A percentile compares a stretch with the other conserved stretches of the same genome.
Conservation (phyloP, 2,888 invertebrate species). For the Pseudolycoriella hygida region DNA sequence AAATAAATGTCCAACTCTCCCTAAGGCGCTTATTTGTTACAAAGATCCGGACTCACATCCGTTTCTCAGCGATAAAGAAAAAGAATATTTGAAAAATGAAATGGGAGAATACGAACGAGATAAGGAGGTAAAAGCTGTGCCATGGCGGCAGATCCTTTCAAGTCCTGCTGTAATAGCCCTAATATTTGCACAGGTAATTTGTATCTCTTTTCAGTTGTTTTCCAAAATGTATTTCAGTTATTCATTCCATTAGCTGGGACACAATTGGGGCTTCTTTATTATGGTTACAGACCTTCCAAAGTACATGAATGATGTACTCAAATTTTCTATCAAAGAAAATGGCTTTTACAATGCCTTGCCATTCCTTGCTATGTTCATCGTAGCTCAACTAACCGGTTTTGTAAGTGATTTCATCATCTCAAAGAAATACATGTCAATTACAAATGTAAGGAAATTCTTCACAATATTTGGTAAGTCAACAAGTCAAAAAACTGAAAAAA, state of each 20-base stretch:
- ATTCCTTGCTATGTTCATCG: constrained; percentile 47
- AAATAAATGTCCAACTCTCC: not conserved
- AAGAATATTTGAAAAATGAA: constrained; percentile 39
- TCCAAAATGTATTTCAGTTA: constrained; percentile 39
- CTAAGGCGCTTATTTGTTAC: constrained; percentile 33
- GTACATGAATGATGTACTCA: constrained; percentile 4
- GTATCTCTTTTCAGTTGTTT: too few species aligned
- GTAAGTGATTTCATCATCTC: constrained; percentile 44
- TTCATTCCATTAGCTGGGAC: not conserved
- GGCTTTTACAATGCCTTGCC: constrained; percentile 44
- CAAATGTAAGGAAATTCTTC: constrained; percentile 39
- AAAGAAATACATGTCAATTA: constrained; percentile 32
- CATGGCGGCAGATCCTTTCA: constrained; percentile 4
- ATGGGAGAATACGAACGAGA: constrained; percentile 30
- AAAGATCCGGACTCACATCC: constrained; percentile 47
- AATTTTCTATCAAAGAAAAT: constrained; percentile 28
- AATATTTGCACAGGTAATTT: constrained; percentile 28
- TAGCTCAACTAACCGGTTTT: constrained; percentile 43
- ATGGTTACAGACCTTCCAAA: constrained; percentile 4
- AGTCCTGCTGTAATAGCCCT: constrained; percentile 16
- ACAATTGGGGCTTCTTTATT: constrained; percentile 4
- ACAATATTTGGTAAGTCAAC: constrained; percentile 37
- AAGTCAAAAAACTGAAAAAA: too few species aligned
- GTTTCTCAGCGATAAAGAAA: constrained; percentile 44
- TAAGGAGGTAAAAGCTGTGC: constrained; percentile 28